Evolutionary conservation across 2,113 vertebrate species (phyloP).

Genomic region (Procavia capensis): DNA sequence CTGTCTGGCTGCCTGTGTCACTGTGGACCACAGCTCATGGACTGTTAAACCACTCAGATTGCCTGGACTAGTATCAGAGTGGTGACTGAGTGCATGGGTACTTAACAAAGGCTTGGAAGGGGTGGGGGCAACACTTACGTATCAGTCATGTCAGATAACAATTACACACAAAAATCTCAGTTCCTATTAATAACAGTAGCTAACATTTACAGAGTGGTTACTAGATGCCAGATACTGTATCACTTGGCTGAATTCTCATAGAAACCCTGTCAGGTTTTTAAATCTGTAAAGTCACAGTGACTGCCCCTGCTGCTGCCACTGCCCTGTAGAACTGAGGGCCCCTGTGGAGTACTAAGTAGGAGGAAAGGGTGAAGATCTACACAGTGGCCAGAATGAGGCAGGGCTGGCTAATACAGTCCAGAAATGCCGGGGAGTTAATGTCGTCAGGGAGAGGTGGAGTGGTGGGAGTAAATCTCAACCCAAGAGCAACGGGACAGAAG

Average conservation of each 20-base stretch:
- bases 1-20: neutral
- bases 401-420: neutral
- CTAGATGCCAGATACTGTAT: conserved; percentile 33
- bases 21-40: neutral
- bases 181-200: neutral
- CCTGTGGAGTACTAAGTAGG: neutral
- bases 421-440: neutral
- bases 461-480: neutral
- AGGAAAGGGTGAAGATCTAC: neutral
- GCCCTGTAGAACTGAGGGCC: neutral
- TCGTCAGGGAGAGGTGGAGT: neutral
- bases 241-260: neutral
- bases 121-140: neutral
- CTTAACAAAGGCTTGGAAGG: neutral
- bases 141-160: neutral
- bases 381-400: neutral
- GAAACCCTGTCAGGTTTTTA: neutral
- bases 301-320: neutral
- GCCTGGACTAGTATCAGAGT: neutral
- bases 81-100: neutral
- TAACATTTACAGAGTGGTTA: neutral
- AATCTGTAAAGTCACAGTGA: neutral
- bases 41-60: neutral
- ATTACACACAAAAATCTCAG: neutral
- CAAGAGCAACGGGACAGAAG: neutral